phyloP scores from a whole-genome alignment of 2,888 invertebrate genomes.

The Epicampocera succincta region DNA sequence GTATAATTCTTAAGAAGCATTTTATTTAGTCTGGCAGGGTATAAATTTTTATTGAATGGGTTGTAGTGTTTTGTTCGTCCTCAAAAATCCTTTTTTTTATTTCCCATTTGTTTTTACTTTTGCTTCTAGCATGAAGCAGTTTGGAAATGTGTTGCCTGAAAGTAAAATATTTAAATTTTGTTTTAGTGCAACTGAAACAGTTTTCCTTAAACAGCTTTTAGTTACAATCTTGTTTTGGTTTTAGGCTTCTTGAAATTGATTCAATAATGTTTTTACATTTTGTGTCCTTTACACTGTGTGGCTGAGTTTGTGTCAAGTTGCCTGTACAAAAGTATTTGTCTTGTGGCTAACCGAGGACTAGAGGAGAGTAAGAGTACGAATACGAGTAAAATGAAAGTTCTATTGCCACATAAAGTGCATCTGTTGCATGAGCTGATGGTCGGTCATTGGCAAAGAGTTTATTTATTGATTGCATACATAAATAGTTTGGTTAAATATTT shows the following conservation, averaged over 20 bases:
- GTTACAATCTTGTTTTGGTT: slow-evolving; percentile 50
- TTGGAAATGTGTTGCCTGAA: slow-evolving; percentile 20
- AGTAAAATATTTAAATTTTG: slow-evolving; percentile 30
- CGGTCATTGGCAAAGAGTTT: slow-evolving; percentile 48
- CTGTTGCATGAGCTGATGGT: slow-evolving; percentile 55
- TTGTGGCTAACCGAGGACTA: slow-evolving; percentile 58
- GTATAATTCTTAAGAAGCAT: slow-evolving; percentile 8
- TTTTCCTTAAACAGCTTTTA: slow-evolving; percentile 39
- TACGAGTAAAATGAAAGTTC: slow-evolving; percentile 57
- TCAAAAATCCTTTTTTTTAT: too few species aligned
- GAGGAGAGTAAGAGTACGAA: neutral
- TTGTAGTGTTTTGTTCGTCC: neutral
- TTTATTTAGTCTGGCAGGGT: slow-evolving; percentile 24
- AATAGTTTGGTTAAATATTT: slow-evolving; percentile 45
- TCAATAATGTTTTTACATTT: slow-evolving; percentile 40
- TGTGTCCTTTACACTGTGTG: slow-evolving; percentile 17
- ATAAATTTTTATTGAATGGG: slow-evolving; percentile 46
- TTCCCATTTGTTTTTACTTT: neutral
- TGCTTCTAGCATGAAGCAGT: neutral
- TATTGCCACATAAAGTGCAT: slow-evolving; percentile 66
- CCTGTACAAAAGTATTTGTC: slow-evolving; percentile 57
- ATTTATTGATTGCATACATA: slow-evolving; percentile 65
- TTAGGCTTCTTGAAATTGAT: slow-evolving; percentile 61
- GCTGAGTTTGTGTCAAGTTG: slow-evolving; percentile 12
- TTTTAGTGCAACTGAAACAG: neutral